Percentiles rank a stretch among this genome's conserved stretches.
These are phyloP conservation scores for Nezara viridula DNA, from an alignment of 2,888 invertebrate genomes.

Conservation along the genomic window DNA sequence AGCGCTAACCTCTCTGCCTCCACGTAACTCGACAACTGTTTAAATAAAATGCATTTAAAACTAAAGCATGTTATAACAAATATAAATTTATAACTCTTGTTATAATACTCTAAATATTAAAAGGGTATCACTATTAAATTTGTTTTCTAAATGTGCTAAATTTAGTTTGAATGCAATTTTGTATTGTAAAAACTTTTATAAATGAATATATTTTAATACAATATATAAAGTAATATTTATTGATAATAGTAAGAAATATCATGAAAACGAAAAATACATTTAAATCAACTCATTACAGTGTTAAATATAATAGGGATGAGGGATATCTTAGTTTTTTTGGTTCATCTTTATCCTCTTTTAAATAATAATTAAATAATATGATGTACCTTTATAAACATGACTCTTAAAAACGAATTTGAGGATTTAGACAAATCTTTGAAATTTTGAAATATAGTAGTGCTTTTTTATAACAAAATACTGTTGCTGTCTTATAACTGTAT, in stretches of 20 bases:
- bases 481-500: neutral
- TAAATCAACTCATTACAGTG: neutral
- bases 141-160: slow-evolving; percentile 62
- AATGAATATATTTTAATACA: neutral
- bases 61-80: slow-evolving; percentile 64
- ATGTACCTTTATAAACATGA: slow-evolving; percentile 56
- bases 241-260: neutral
- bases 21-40: slow-evolving; percentile 68
- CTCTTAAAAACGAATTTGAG: neutral
- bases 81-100: slow-evolving; percentile 63
- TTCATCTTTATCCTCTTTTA: slow-evolving; percentile 13
- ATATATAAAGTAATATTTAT: neutral
- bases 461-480: neutral
- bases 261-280: neutral
- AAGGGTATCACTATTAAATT: slow-evolving; percentile 63
- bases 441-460: neutral
- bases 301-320: slow-evolving; percentile 59
- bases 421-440: neutral
- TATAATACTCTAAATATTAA: slow-evolving; percentile 61
- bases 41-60: slow-evolving; percentile 65
- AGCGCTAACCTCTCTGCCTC: slow-evolving; percentile 69
- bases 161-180: slow-evolving; percentile 63
- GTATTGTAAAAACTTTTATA: slow-evolving; percentile 55
- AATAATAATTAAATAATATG: neutral
- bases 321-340: slow-evolving; percentile 60